A percentile compares a stretch with the other conserved stretches of the same genome.
Conservation (phyloP, 2,113 vertebrate genomes). For the Rhynchomys soricoides region DNA sequence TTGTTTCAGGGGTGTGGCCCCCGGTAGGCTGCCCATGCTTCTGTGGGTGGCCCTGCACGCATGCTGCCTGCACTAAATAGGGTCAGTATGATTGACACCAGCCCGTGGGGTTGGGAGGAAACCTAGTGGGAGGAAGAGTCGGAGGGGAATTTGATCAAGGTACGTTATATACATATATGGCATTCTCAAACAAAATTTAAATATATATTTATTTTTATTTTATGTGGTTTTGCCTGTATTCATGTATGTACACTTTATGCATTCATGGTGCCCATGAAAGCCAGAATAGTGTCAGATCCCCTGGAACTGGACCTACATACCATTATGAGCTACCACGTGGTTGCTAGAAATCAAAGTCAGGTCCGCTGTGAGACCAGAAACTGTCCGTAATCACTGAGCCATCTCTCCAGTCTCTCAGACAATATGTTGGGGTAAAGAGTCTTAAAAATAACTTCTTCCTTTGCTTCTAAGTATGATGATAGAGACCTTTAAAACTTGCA, state of each 20-base stretch:
- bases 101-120: not conserved
- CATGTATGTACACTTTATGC: not conserved
- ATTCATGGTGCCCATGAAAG: not conserved
- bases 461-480: not conserved
- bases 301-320: not conserved
- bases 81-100: not conserved
- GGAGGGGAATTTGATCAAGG: not conserved
- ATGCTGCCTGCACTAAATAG: not conserved
- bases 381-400: not conserved
- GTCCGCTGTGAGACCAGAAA: not conserved
- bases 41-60: not conserved
- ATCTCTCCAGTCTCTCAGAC: not conserved
- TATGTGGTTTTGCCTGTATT: not conserved
- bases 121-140: not conserved
- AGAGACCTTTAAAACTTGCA: not conserved
- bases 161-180: not conserved
- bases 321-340: not conserved
- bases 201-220: not conserved
- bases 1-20: not conserved
- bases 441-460: not conserved
- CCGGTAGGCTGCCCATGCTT: not conserved
- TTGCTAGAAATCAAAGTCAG: not conserved
- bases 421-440: not conserved
- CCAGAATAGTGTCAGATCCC: not conserved
- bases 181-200: not conserved